Percentiles rank a stretch among this genome's conserved stretches.
These are phyloP conservation scores for Bibio marci DNA, from an alignment of 2,888 invertebrate species.

Conservation along the genomic window DNA sequence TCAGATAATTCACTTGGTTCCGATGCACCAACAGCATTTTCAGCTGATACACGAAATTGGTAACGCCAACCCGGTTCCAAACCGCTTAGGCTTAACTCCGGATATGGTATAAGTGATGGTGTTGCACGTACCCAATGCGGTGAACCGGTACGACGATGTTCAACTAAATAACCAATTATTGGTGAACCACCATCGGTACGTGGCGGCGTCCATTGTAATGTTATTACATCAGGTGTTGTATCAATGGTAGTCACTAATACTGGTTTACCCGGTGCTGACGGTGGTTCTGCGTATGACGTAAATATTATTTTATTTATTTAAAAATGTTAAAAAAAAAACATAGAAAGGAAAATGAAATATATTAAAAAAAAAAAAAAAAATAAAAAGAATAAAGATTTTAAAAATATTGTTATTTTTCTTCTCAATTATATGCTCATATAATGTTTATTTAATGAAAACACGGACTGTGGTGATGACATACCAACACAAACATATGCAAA, in stretches of 20 bases:
- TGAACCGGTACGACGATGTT: slow-evolving; percentile 57
- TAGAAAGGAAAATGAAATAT: background rate
- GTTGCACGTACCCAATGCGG: slow-evolving; percentile 70
- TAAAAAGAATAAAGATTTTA: no score
- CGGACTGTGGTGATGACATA: no score
- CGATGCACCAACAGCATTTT: slow-evolving; percentile 78
- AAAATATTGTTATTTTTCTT: no score
- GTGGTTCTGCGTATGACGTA: slow-evolving; percentile 44
- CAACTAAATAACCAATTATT: slow-evolving; percentile 66
- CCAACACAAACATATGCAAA: no score
- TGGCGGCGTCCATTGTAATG: slow-evolving; percentile 68
- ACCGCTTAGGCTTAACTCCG: slow-evolving; percentile 63
- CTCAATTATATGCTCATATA: no score
- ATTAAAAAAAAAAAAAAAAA: background rate
- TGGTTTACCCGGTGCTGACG: slow-evolving; percentile 68
- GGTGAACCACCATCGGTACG: slow-evolving; percentile 74
- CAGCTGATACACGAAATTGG: slow-evolving; percentile 80
- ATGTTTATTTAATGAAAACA: no score
- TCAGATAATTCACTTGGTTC: slow-evolving; percentile 74
- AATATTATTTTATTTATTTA: slow-evolving; percentile 14
- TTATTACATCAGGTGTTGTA: slow-evolving; percentile 64
- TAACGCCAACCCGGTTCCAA: slow-evolving; percentile 75
- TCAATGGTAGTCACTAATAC: slow-evolving; percentile 51
- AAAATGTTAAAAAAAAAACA: slow-evolving; percentile 11
- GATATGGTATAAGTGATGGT: slow-evolving; percentile 49